Conservation (phyloP, 2,888 invertebrate genomes). For the Cremastinae sp. region DNA sequence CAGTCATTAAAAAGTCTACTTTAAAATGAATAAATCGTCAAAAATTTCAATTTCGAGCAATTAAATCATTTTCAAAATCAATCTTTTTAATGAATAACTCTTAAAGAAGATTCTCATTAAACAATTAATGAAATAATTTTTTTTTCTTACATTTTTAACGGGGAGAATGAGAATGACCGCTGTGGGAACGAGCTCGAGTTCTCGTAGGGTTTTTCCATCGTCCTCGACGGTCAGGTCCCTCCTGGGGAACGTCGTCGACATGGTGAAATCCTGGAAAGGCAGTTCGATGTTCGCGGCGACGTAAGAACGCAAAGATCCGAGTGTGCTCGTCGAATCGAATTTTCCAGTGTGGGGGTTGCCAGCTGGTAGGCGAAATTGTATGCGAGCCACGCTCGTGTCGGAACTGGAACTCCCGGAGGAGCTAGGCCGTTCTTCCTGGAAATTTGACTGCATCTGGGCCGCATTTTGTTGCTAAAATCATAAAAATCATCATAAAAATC, state of each 20-base stretch:
- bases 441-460: slow-evolving; percentile 17
- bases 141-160: slow-evolving; percentile 77
- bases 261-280: slow-evolving; percentile 84
- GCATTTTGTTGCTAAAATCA: slow-evolving; percentile 52
- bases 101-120: no score
- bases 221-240: slow-evolving; percentile 85
- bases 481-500: background rate
- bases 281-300: slow-evolving; percentile 82
- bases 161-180: slow-evolving; percentile 89
- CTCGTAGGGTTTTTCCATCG: slow-evolving; percentile 82
- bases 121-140: background rate
- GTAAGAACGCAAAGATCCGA: slow-evolving; percentile 83
- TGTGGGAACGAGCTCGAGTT: slow-evolving; percentile 88
- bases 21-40: no score
- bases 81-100: no score
- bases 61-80: no score
- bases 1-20: no score
- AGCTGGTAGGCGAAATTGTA: slow-evolving; percentile 94
- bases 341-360: slow-evolving; percentile 88
- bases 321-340: slow-evolving; percentile 86
- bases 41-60: no score
- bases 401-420: slow-evolving; percentile 62
- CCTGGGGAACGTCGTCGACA: slow-evolving; percentile 90
- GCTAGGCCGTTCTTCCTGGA: no score
- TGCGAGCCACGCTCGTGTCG: slow-evolving; percentile 83